Conservation (phyloP, 2,797 vertebrate genomes). For the Pseudomugil gertrudae region DNA sequence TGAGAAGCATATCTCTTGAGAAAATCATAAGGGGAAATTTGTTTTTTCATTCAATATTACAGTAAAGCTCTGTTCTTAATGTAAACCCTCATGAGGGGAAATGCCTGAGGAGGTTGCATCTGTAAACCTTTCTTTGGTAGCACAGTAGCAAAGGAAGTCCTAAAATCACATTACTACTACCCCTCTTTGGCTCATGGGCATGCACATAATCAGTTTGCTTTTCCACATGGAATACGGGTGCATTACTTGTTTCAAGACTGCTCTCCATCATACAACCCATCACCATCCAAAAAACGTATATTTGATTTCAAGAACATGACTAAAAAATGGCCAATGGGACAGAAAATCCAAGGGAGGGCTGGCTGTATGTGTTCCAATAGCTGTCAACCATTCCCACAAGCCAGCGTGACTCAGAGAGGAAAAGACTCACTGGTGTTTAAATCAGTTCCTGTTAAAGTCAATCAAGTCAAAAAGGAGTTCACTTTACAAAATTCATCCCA, state of each 20-base stretch:
- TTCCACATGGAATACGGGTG: constrained; percentile 38
- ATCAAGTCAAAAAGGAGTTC: constrained; percentile 59
- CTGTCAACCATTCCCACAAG: constrained; percentile 58
- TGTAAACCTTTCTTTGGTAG: no score
- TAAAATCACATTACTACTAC: constrained; percentile 60
- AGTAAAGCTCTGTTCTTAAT: constrained; percentile 49
- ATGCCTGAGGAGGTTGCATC: constrained; percentile 60
- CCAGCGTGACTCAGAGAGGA: constrained; percentile 46
- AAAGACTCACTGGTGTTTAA: constrained; percentile 54
- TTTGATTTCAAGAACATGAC: constrained; percentile 48
- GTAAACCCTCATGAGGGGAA: constrained; percentile 56
- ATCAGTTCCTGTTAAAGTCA: constrained; percentile 65
- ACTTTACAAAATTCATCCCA: constrained; percentile 71
- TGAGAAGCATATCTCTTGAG: constrained; percentile 22
- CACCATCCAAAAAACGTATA: constrained; percentile 36
- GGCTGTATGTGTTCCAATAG: constrained; percentile 29
- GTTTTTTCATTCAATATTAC: constrained; percentile 25
- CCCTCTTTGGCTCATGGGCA: constrained; percentile 44
- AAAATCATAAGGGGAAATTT: constrained; percentile 42
- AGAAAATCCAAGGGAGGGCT: constrained; percentile 20
- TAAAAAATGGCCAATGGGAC: constrained; percentile 39
- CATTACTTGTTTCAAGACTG: constrained; percentile 47
- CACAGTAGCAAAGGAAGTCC: constrained; percentile 49
- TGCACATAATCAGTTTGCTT: constrained; percentile 59
- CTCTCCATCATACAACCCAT: constrained; percentile 40